Percentiles rank a stretch among this genome's conserved stretches.
These are phyloP conservation scores for Lophotis ruficrista DNA, from an alignment of 2,113 vertebrate species.

Conservation along the genomic window DNA sequence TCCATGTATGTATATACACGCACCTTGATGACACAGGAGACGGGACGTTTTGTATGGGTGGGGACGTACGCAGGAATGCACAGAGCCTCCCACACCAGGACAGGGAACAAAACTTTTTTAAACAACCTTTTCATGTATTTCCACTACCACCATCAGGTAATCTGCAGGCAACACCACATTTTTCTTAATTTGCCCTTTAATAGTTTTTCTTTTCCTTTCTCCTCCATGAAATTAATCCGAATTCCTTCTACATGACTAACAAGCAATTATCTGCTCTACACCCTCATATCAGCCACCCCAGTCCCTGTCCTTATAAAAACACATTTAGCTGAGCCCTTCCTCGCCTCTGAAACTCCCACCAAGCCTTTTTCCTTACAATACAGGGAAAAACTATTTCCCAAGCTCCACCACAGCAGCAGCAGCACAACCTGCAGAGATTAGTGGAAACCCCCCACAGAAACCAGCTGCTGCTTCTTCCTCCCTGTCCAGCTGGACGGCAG, in stretches of 20 bases:
- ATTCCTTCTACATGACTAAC: not conserved
- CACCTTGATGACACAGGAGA: not conserved
- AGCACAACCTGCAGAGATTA: not conserved
- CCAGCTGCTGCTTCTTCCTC: not conserved
- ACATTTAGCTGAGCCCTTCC: not conserved
- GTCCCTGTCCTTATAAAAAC: not conserved
- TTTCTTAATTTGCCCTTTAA: not conserved
- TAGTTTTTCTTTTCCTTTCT: not conserved
- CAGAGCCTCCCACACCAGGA: not conserved
- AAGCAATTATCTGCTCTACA: not conserved
- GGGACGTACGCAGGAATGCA: fast-evolving
- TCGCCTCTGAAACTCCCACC: not conserved
- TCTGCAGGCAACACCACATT: fast-evolving
- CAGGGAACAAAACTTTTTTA: not conserved
- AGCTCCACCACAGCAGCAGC: not conserved
- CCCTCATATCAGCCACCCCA: not conserved
- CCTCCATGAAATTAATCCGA: not conserved
- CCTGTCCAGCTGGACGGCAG: no score
- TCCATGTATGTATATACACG: not conserved
- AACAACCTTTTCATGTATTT: not conserved
- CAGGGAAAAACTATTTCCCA: not conserved
- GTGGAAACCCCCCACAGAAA: not conserved
- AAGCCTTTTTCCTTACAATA: not conserved
- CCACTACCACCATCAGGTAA: not conserved
- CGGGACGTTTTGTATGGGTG: not conserved